Evolutionary conservation across 2,113 vertebrate genomes (phyloP).

Genomic region (Edolisoma coerulescens): DNA sequence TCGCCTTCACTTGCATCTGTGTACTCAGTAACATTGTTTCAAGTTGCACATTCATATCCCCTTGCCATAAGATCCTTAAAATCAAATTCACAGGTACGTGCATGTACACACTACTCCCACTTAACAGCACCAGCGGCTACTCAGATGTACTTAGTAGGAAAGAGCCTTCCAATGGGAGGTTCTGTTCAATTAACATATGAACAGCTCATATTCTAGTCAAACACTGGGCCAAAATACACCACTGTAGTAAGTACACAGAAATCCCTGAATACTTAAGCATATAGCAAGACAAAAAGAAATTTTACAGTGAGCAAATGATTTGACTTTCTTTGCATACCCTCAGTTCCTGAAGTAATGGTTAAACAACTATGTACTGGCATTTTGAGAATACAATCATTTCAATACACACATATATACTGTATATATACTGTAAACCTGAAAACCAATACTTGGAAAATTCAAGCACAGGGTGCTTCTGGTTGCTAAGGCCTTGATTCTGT

Average conservation of each 20-base stretch:
- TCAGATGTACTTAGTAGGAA: neutral
- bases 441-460: neutral
- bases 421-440: neutral
- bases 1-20: neutral
- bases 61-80: neutral
- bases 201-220: neutral
- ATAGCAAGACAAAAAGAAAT: neutral
- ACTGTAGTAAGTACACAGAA: neutral
- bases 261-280: neutral
- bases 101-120: neutral
- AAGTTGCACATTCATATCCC: neutral
- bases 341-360: neutral
- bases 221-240: neutral
- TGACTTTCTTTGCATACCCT: neutral
- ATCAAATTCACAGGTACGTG: neutral
- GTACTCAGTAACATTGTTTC: neutral
- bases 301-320: neutral
- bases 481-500: neutral
- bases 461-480: neutral
- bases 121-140: neutral
- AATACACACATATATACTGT: neutral
- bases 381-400: neutral
- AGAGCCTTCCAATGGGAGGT: neutral
- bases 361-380: neutral
- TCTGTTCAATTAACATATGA: neutral